phyloP scores from a whole-genome alignment of 2,888 invertebrate species.

The Oxycera nigricornis region DNA sequence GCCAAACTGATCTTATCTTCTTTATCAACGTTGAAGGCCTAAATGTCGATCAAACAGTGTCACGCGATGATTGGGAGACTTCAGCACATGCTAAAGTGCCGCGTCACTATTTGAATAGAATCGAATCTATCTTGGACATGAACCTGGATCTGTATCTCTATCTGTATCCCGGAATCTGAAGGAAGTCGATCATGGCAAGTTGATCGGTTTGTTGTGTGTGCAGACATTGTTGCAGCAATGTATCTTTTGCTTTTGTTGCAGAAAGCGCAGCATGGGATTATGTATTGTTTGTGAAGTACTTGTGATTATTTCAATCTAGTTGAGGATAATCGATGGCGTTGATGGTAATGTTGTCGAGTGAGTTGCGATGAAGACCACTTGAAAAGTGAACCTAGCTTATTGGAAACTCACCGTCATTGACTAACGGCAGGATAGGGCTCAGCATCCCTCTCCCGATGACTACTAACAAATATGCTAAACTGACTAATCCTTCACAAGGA shows the following conservation, averaged over 20 bases:
- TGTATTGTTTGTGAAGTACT: neutral
- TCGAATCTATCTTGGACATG: too few species aligned
- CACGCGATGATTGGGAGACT: neutral
- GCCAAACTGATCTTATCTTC: neutral
- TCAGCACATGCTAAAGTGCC: constrained; percentile 9
- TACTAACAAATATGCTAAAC: too few species aligned
- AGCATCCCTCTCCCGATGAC: too few species aligned
- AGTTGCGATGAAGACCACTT: neutral
- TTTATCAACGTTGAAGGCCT: neutral
- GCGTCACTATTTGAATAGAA: neutral
- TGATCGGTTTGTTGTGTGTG: neutral
- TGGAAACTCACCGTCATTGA: too few species aligned
- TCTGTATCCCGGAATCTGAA: neutral
- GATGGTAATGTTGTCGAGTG: neutral
- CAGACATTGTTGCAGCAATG: neutral
- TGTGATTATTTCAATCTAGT: neutral
- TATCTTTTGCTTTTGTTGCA: too few species aligned
- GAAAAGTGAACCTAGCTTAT: too few species aligned
- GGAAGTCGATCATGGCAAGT: neutral
- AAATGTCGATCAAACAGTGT: constrained; percentile 2
- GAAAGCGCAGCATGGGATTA: neutral
- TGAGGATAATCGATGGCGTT: neutral
- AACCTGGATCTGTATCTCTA: neutral
- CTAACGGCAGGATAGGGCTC: too few species aligned
- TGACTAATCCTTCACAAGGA: too few species aligned